Evolutionary conservation across 2,888 invertebrate species (phyloP).

Genomic region (Platycheirus albimanus): DNA sequence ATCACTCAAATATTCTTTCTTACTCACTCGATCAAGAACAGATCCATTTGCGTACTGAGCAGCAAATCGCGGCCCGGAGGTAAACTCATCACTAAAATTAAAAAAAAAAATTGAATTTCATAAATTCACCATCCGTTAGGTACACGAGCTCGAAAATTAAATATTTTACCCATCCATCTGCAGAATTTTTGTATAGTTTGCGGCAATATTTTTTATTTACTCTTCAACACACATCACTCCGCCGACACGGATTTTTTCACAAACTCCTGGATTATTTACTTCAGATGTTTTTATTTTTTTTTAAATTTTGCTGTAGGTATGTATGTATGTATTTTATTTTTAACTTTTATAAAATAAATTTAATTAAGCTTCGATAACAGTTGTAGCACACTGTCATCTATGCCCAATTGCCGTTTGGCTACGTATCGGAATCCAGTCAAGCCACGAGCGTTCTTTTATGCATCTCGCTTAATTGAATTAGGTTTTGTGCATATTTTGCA

Average conservation of each 20-base stretch:
- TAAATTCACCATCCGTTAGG: neutral
- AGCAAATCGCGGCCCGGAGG: constrained; percentile 38
- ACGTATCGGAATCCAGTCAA: constrained; percentile 21
- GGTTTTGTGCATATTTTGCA: constrained; percentile 52
- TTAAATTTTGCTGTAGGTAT: too few species aligned
- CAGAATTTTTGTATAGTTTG: neutral
- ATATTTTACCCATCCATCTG: constrained; percentile 47
- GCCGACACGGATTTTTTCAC: neutral
- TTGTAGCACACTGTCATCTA: constrained; percentile 8
- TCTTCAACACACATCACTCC: constrained; percentile 18
- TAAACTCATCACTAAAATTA: constrained; percentile 2
- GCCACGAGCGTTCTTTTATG: constrained; percentile 43
- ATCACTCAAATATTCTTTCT: neutral
- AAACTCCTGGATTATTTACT: neutral
- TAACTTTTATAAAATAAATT: constrained; percentile 29
- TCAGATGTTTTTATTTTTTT: neutral
- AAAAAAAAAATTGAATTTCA: neutral
- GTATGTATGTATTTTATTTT: neutral
- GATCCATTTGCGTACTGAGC: constrained; percentile 65
- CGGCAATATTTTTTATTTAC: neutral
- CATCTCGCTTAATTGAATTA: constrained; percentile 63
- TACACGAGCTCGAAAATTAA: neutral
- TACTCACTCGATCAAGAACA: constrained; percentile 64
- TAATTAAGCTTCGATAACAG: constrained; percentile 26
- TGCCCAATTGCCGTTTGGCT: constrained; percentile 11